Evolutionary conservation across 2,113 vertebrate species (phyloP).

Genomic region (Emydura subglobosa): DNA sequence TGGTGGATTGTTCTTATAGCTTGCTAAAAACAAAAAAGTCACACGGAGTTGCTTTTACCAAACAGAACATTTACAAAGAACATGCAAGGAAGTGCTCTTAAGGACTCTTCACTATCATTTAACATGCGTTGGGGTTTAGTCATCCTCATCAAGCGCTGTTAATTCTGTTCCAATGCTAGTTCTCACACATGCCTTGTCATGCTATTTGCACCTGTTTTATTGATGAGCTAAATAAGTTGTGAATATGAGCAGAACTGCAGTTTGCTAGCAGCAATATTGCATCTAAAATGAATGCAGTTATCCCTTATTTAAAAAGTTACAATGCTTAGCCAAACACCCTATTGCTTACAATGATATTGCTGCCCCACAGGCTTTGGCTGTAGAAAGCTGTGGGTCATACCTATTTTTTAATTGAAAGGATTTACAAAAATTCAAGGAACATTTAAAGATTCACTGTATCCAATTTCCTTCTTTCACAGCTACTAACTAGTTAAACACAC

Average conservation of each 20-base stretch:
- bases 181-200: neutral
- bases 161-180: neutral
- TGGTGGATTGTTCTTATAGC: neutral
- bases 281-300: neutral
- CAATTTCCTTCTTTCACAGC: neutral
- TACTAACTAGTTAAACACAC: constrained; percentile 51
- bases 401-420: neutral
- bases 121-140: neutral
- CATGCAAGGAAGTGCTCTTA: neutral
- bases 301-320: neutral
- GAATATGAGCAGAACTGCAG: neutral
- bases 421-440: neutral
- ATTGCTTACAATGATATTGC: neutral
- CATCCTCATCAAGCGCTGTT: neutral
- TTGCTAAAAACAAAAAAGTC: neutral
- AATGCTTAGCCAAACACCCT: neutral
- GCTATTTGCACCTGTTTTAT: neutral
- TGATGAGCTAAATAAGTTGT: neutral
- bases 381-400: neutral
- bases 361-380: neutral
- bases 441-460: neutral
- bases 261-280: neutral
- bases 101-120: neutral
- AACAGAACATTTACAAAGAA: neutral
- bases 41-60: neutral